Percentiles rank a stretch among this genome's conserved stretches.
Evolutionary conservation across 2,113 vertebrate species (phyloP).

Genomic region (Seriola dumerili): DNA sequence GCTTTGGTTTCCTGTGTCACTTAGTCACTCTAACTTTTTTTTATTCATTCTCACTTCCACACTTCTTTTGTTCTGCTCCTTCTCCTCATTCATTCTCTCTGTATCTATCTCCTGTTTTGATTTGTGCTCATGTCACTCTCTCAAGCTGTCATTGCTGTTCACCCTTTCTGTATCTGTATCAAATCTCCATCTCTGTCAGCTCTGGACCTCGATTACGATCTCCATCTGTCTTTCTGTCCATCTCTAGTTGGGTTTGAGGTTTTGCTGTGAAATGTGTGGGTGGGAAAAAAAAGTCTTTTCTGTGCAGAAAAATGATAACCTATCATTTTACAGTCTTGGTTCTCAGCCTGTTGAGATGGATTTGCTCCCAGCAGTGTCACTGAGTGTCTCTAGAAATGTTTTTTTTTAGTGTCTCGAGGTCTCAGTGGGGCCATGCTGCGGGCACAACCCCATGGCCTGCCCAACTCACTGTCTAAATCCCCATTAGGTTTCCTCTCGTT

Average conservation of each 20-base stretch:
- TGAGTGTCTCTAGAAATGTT: conserved; percentile 62
- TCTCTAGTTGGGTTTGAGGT: conserved; percentile 73
- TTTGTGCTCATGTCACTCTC: conserved; percentile 19
- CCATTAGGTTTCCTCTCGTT: conserved; percentile 34
- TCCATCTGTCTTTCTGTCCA: conserved; percentile 47
- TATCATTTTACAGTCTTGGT: conserved; percentile 76
- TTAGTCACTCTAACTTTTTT: conserved; percentile 39
- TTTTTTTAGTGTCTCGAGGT: conserved; percentile 67
- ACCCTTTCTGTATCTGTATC: conserved; percentile 8
- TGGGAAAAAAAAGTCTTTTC: conserved; percentile 63
- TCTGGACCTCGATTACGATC: conserved; percentile 42
- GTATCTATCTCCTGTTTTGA: not conserved
- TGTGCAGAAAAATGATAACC: conserved; percentile 73
- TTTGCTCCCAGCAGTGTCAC: conserved; percentile 66
- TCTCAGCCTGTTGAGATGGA: conserved; percentile 67
- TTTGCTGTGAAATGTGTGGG: conserved; percentile 81
- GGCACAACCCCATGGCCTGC: conserved; percentile 17
- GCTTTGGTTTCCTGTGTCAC: conserved; percentile 69
- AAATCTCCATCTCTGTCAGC: conserved; percentile 43
- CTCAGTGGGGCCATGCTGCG: conserved; percentile 55
- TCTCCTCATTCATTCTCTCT: not conserved
- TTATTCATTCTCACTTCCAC: conserved; percentile 19
- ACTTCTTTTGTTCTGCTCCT: not conserved
- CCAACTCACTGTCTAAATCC: conserved; percentile 21
- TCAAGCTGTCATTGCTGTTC: conserved; percentile 23